Evolutionary conservation across 2,888 invertebrate species (phyloP), one percentile per base, ranked within the genome.

Genomic region (Rhagophthalmus giganteus): DNA sequence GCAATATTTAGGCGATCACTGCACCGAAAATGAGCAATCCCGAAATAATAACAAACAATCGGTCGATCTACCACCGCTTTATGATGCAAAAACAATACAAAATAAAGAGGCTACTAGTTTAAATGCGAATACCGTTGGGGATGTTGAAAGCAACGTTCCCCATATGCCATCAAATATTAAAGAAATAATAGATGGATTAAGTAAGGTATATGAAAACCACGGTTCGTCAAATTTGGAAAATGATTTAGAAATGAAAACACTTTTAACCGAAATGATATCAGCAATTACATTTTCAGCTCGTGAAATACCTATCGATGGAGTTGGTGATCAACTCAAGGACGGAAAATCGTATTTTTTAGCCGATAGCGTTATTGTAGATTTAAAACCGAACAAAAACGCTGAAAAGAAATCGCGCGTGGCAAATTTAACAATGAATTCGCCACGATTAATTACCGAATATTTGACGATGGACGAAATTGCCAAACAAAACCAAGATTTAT

Each of bases 391-490:
- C 44, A 74, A 71, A 11, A 68, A 72, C 11, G 72, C 80, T 28
- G 76, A 76, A 15, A 66, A 81, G 74, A 72, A 78, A 72, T 69
- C 65, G 6, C 63, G 74, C 7, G 61, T 74, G 5, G 74, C 74
- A 2, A 73, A 74, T 58, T 55, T 74, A 16, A 70, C 74, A 7
- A 72, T 69, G 61, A 73, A 73, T 58, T 74, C 74, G 5, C 74
- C 71, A 44, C 69, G 71, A 39, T 65, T 68, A 13, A 57, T 67
- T 8, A 65, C 58, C 12, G 69, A 72, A 33, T 57, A 53, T 30
- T 49, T 65, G 8, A 54, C 60, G 35, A 32, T 41, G 13, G 64
- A 58, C 32, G 67, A 67, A 16, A 63, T 58, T 28, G 47, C 59
- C 2, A 59, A 59, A 38, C 54, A 48, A 32, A 46, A 54, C 10